Evolutionary conservation across 30 jellyfish, hydroid and myxozoan species (phyloP).

Genomic region (Turritopsis rubra): DNA sequence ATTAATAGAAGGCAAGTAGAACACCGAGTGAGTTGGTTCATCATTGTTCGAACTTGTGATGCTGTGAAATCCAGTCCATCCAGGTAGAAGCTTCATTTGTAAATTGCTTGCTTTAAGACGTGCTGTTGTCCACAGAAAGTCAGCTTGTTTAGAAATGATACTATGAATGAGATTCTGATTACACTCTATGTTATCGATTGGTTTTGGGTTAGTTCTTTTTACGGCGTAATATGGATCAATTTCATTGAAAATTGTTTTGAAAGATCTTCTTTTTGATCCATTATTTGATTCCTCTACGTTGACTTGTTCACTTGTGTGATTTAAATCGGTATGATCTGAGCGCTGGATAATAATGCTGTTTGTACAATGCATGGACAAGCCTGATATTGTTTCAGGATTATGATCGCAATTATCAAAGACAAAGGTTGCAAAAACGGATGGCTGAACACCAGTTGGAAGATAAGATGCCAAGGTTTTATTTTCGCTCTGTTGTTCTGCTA

Average conservation of each 20-base stretch:
- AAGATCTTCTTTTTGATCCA: neutral
- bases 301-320: neutral
- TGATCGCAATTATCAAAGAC: too few species aligned
- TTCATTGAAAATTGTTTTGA: neutral
- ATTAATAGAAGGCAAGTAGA: slow-evolving; percentile 25
- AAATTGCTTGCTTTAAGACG: neutral
- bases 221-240: slow-evolving; percentile 6
- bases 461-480: neutral
- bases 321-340: neutral
- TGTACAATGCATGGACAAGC: slow-evolving; percentile 33
- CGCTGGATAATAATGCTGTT: slow-evolving; percentile 24
- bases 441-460: neutral
- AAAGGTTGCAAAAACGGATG: slow-evolving; percentile 27
- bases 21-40: too few species aligned
- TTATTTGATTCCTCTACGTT: neutral
- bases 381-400: slow-evolving; percentile 39
- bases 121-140: neutral
- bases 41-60: neutral
- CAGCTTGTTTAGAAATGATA: neutral
- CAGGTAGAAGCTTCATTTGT: slow-evolving; percentile 6
- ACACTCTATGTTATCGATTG: neutral
- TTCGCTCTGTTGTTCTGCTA: slow-evolving; percentile 12
- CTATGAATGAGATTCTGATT: neutral
- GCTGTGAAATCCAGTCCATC: slow-evolving; percentile 29
- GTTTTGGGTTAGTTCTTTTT: neutral